Evolutionary conservation across 2,113 vertebrate species (phyloP).

Genomic region (Terrapene triunguis): DNA sequence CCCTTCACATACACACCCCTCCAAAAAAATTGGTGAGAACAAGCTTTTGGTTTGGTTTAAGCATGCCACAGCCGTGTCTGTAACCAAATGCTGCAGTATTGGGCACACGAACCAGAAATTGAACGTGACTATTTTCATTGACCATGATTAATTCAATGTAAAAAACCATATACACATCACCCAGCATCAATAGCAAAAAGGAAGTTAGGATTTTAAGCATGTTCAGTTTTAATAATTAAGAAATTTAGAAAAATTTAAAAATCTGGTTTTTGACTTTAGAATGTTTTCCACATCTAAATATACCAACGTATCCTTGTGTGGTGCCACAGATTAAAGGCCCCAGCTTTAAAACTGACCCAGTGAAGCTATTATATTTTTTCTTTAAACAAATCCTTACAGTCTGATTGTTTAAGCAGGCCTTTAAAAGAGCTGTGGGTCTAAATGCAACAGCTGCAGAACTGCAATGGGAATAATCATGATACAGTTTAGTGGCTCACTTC

Average conservation of each 20-base stretch:
- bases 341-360: neutral
- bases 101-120: fast-evolving
- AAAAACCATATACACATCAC: neutral
- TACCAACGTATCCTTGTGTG: fast-evolving
- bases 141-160: neutral
- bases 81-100: neutral
- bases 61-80: neutral
- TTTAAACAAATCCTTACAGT: neutral
- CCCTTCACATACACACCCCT: neutral
- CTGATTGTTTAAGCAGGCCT: neutral
- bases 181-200: neutral
- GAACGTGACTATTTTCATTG: neutral
- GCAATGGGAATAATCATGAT: neutral
- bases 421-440: neutral
- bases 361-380: neutral
- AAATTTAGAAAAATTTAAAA: fast-evolving
- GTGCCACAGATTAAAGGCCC: neutral
- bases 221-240: neutral
- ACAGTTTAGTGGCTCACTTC: neutral
- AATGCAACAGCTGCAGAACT: neutral
- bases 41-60: neutral
- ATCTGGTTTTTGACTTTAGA: neutral
- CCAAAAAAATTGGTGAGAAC: neutral
- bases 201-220: neutral
- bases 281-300: neutral